Percentiles rank a stretch among this genome's conserved stretches.
Conservation (phyloP, 2,797 vertebrate genomes). For the Carcharodon carcharias region DNA sequence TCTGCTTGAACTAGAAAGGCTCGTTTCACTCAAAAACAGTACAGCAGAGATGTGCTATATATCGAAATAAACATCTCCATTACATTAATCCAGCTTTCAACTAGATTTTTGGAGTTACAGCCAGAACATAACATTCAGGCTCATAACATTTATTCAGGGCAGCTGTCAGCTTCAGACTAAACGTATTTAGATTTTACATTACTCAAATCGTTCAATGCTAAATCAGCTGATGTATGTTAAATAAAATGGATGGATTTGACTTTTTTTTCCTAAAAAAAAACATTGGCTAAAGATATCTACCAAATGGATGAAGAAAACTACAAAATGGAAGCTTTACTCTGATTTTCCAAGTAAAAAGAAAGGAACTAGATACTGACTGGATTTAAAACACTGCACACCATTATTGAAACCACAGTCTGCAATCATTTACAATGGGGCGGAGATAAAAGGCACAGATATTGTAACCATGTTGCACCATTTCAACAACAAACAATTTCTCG, state of each 20-base stretch:
- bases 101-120: neutral
- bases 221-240: neutral
- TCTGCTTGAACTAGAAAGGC: neutral
- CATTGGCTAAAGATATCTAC: neutral
- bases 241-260: constrained; percentile 1
- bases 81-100: constrained; percentile 34
- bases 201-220: neutral
- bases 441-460: neutral
- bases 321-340: constrained; percentile 12
- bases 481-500: neutral
- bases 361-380: neutral
- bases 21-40: neutral
- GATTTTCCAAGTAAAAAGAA: neutral
- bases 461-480: neutral
- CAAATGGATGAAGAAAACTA: neutral
- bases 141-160: constrained; percentile 30
- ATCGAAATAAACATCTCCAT: constrained; percentile 28
- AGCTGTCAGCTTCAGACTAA: constrained; percentile 34
- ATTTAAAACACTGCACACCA: neutral
- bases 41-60: neutral
- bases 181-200: constrained; percentile 7
- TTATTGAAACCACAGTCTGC: neutral
- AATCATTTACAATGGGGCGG: neutral
- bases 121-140: constrained; percentile 13
- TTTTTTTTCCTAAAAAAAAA: neutral